These are phyloP conservation scores for Drosophila nigromelanica DNA, from an alignment of 1,140 invertebrate species.

Conservation along the genomic window DNA sequence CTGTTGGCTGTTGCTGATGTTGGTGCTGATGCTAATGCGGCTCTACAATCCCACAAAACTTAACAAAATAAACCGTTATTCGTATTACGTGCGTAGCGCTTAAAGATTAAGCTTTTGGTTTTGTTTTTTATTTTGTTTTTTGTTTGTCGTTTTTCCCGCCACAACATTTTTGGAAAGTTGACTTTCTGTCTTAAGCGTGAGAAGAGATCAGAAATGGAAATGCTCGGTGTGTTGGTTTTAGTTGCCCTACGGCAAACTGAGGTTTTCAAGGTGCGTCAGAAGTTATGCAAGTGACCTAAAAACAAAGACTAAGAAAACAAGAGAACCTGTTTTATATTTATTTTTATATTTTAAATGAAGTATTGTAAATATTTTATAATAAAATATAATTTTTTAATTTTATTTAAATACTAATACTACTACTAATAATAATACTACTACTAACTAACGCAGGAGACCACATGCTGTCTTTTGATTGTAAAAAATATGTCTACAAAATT, in stretches of 20 bases:
- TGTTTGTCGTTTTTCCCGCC: slow-evolving; percentile 23
- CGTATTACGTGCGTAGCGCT: slow-evolving; percentile 46
- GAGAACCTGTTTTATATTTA: neutral
- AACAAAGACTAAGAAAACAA: neutral
- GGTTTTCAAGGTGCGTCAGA: slow-evolving; percentile 3
- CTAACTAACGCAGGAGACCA: too few relatives aligned
- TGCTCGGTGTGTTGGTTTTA: neutral
- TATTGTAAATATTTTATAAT: too few relatives aligned
- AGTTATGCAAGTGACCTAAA: slow-evolving; percentile 16
- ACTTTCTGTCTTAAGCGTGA: slow-evolving; percentile 40
- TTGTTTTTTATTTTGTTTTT: neutral
- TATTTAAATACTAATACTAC: too few relatives aligned
- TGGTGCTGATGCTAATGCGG: slow-evolving; percentile 18
- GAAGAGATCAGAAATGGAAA: slow-evolving; percentile 31
- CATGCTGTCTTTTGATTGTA: too few relatives aligned
- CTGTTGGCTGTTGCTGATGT: slow-evolving; percentile 11
- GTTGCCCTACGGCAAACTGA: neutral
- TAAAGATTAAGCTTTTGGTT: slow-evolving; percentile 14
- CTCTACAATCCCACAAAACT: slow-evolving; percentile 30
- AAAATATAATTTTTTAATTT: neutral
- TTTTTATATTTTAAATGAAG: too few relatives aligned
- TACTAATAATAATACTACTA: too few relatives aligned
- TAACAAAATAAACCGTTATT: slow-evolving; percentile 45
- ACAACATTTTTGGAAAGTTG: slow-evolving; percentile 42
- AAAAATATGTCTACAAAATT: neutral